Conservation (phyloP, 2,888 invertebrate genomes). For the Homarus gammarus region DNA sequence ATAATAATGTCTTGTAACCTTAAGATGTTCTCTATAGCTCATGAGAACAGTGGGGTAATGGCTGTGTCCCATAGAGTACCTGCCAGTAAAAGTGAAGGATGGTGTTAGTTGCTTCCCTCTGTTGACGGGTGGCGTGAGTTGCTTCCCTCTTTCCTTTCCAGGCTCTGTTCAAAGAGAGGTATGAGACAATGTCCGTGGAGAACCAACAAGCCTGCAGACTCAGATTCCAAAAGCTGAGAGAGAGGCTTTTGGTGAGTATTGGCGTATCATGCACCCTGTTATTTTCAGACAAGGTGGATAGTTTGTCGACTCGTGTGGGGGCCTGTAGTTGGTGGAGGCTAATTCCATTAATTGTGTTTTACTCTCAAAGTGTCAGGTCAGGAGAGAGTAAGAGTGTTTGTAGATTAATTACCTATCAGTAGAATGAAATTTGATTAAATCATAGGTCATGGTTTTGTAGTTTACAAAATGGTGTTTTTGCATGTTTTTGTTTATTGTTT, state of each 20-base stretch:
- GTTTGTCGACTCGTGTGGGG: conserved; percentile 9
- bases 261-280: not conserved
- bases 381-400: not conserved
- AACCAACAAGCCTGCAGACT: conserved; percentile 79
- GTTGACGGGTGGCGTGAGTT: conserved; percentile 40
- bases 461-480: not conserved
- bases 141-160: conserved; percentile 52
- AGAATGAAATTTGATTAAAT: not conserved
- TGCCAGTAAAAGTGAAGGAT: conserved; percentile 4
- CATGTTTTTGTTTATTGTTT: not conserved
- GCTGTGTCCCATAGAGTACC: not conserved
- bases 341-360: conserved; percentile 1
- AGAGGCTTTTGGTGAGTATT: conserved; percentile 75
- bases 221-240: conserved; percentile 78
- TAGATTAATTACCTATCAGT: not conserved
- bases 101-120: conserved; percentile 34
- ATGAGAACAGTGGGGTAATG: not conserved
- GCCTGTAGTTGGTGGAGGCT: conserved; percentile 20
- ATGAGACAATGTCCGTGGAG: conserved; percentile 76
- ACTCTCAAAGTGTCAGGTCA: conserved; percentile 37
- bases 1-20: not conserved
- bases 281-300: conserved; percentile 24
- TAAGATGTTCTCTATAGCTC: not conserved
- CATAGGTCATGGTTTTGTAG: not conserved
- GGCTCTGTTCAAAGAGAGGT: conserved; percentile 74